Percentiles rank a stretch among this genome's conserved stretches.
Evolutionary conservation across 2,113 vertebrate genomes (phyloP).

Genomic region (Solea solea): DNA sequence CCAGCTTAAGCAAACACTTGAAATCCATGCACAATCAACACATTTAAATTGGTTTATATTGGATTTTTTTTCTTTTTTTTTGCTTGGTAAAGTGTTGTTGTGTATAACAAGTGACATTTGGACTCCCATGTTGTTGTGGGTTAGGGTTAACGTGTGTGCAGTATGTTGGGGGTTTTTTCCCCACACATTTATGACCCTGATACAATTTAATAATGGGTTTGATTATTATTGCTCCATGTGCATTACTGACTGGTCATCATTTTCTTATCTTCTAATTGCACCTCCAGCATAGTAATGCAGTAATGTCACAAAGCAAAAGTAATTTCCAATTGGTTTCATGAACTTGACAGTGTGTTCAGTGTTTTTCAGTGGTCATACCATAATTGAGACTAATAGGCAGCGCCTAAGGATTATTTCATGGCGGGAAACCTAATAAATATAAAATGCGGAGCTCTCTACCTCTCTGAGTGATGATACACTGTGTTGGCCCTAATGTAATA

Average conservation of each 20-base stretch:
- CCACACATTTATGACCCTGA: not conserved
- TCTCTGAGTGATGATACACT: too few species aligned
- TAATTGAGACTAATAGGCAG: not conserved
- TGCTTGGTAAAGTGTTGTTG: too few species aligned
- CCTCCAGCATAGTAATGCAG: not conserved
- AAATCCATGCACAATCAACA: too few species aligned
- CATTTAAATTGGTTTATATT: too few species aligned
- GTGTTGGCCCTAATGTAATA: too few species aligned
- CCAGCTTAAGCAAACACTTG: too few species aligned
- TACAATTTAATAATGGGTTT: not conserved
- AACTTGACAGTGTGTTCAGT: not conserved
- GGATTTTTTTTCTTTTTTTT: too few species aligned
- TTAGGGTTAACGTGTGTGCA: not conserved
- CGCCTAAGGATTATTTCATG: not conserved
- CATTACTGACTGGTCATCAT: not conserved
- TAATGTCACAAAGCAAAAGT: not conserved
- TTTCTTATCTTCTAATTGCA: not conserved
- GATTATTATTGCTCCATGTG: not conserved
- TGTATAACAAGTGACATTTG: too few species aligned
- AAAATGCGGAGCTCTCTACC: too few species aligned
- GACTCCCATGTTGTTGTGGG: too few species aligned
- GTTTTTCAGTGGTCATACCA: not conserved
- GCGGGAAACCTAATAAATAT: not conserved
- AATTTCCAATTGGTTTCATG: slow-evolving; percentile 2
- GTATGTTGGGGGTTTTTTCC: not conserved